Evolutionary conservation across 2,113 vertebrate genomes (phyloP).

Genomic region (Gallinago undulata): DNA sequence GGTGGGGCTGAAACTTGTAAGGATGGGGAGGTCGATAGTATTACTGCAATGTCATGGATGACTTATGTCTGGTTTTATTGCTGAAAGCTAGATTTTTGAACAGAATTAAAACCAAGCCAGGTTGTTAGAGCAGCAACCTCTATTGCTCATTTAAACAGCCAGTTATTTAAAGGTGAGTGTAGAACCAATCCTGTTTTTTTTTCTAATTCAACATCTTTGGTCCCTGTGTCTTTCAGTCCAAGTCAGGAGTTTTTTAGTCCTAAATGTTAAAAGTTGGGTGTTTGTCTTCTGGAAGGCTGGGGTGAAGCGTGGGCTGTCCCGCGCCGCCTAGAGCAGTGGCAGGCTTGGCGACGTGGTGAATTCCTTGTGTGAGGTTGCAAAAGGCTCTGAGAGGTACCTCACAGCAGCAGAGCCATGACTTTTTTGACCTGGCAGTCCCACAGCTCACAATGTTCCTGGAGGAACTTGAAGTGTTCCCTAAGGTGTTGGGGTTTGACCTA

Average conservation of each 20-base stretch:
- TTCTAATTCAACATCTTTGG: background rate
- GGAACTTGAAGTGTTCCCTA: background rate
- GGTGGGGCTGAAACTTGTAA: background rate
- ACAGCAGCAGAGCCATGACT: background rate
- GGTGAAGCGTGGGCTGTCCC: background rate
- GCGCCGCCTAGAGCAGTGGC: background rate
- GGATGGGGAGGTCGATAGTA: background rate
- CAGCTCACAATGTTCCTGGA: background rate
- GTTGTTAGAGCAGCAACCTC: background rate
- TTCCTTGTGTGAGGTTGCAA: background rate
- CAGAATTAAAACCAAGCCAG: background rate
- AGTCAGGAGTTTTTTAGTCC: background rate
- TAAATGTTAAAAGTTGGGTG: background rate
- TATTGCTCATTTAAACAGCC: background rate
- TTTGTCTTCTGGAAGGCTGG: background rate
- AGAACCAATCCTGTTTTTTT: background rate
- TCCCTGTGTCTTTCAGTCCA: background rate
- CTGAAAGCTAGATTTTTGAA: background rate
- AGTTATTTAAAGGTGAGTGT: background rate
- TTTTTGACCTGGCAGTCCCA: background rate
- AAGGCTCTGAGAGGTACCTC: background rate
- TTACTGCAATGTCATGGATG: background rate
- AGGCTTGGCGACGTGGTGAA: fast-evolving
- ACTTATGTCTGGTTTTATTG: background rate
- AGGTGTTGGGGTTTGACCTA: background rate